These are phyloP conservation scores for Aeoliscus strigatus DNA, from an alignment of 2,797 vertebrate species.

Conservation along the genomic window DNA sequence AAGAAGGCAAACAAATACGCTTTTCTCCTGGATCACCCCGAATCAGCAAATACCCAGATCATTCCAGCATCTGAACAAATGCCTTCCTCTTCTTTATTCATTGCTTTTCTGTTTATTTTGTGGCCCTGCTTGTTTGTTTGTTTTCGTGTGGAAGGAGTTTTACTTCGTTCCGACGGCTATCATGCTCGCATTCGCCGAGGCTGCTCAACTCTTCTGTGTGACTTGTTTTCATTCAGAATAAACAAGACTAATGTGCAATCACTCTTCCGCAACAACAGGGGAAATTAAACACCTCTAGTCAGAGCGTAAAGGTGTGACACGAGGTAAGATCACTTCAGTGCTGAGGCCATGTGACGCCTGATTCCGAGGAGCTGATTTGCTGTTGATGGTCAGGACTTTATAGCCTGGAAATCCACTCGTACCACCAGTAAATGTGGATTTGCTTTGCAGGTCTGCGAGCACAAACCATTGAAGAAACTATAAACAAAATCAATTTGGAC, in stretches of 20 bases:
- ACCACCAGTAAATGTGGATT: too few species aligned
- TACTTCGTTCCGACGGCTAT: slow-evolving; percentile 28
- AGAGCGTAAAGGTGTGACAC: slow-evolving; percentile 37
- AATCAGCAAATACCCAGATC: slow-evolving; percentile 56
- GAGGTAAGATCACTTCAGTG: slow-evolving; percentile 33
- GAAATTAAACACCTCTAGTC: slow-evolving; percentile 40
- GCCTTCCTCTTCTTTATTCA: slow-evolving; percentile 42
- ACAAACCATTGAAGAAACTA: too few species aligned
- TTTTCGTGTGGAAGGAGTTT: slow-evolving; percentile 26
- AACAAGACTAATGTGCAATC: slow-evolving; percentile 48
- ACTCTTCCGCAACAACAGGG: slow-evolving; percentile 35
- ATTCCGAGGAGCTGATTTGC: too few species aligned
- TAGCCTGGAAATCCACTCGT: too few species aligned
- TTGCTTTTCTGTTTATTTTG: slow-evolving; percentile 42
- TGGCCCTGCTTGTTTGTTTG: slow-evolving; percentile 46
- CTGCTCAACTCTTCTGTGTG: slow-evolving; percentile 8
- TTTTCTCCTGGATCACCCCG: slow-evolving; percentile 41
- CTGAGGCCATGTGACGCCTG: slow-evolving; percentile 39
- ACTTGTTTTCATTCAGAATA: slow-evolving; percentile 38
- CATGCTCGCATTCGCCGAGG: slow-evolving; percentile 13
- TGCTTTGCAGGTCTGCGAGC: too few species aligned
- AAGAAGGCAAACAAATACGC: slow-evolving; percentile 62
- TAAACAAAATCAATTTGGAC: too few species aligned
- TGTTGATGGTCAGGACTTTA: too few species aligned
- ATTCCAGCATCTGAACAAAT: slow-evolving; percentile 51